Evolutionary conservation across 2,797 vertebrate species (phyloP), one percentile per base, ranked within the genome.

Genomic region (Takifugu rubripes): DNA sequence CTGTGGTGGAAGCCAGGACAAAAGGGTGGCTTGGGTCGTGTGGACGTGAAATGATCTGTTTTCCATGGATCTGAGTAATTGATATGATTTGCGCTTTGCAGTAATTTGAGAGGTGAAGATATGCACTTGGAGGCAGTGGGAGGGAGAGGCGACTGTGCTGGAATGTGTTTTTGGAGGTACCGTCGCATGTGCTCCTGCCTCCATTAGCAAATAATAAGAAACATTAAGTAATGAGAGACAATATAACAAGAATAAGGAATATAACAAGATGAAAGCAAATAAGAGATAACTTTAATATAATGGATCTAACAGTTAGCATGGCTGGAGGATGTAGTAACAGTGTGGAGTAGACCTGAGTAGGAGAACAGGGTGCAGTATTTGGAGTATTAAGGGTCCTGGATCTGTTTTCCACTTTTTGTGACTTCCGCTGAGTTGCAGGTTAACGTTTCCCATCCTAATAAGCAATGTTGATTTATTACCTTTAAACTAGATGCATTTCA

Each of bases 41-140:
- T 77, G 81, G 81, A 79, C 72, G 74, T 62, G 50, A 86, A 88
- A 87, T 81, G 71, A 90, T 87, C 84, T 78, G 77, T 84, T 81
- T 84, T 74, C 86, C 80, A 90, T 89, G 79, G 87, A 91, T 90
- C 80, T 68, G 66, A 79, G 88, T 85, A 85, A 89, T 68, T 81
- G 85, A 92, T 91, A 85, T 69, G 73, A 85, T 86, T 87, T 82
- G 77, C 78, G 71, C 74, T 66, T 52, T 27, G 66, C 67, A 59
- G 86, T 89, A 81, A 88, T 86, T 65, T 40, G 74, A 89, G 68
- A 66, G 64, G 63, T 44, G 54, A 69, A 62, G 61, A 65, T 50
- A 12, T 77, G 59, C 59, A 63, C 36, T 66, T 64, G 46, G 59
- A 59, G 57, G 46, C 58, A 70, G 67, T n/a, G 58, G 60, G 66